A percentile compares a stretch with the other conserved stretches of the same genome.
phyloP scores from a whole-genome alignment of 2,113 vertebrate genomes.

The Oreochromis tanganicae region DNA sequence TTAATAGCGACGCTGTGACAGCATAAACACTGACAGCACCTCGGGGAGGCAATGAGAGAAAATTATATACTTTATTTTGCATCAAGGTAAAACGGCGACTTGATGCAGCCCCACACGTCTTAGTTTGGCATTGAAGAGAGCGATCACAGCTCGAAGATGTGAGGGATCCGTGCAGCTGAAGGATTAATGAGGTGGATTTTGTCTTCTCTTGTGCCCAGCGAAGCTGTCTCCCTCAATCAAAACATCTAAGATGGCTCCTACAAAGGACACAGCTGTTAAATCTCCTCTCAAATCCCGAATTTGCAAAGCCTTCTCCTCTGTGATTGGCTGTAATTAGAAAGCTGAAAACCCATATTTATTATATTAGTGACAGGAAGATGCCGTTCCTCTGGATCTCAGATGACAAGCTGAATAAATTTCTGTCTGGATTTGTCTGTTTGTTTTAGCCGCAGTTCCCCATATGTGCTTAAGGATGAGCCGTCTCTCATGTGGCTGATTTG shows the following conservation, averaged over 20 bases:
- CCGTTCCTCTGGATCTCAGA: neutral
- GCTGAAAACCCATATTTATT: slow-evolving; percentile 10
- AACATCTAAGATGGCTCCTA: neutral
- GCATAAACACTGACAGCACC: neutral
- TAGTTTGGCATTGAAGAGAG: neutral
- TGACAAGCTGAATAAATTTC: neutral
- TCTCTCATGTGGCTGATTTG: slow-evolving; percentile 19
- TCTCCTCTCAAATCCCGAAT: neutral
- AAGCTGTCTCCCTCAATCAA: slow-evolving; percentile 28
- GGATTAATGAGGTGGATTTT: slow-evolving; percentile 38
- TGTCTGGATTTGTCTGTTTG: neutral
- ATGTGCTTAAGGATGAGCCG: neutral
- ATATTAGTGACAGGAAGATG: neutral
- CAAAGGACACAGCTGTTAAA: slow-evolving; percentile 20
- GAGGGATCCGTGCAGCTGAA: slow-evolving; percentile 6
- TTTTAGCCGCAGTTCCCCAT: slow-evolving; percentile 6
- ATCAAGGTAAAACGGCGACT: neutral
- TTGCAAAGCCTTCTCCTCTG: neutral
- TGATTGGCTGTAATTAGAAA: slow-evolving; percentile 16
- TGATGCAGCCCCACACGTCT: neutral
- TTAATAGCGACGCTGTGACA: neutral
- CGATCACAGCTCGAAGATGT: slow-evolving; percentile 1
- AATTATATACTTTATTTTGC: neutral
- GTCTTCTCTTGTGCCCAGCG: neutral
- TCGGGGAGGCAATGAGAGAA: neutral